Evolutionary conservation across 1,140 invertebrate genomes (phyloP), one percentile per base, ranked within the genome.

Genomic region (Steinernema feltiae): DNA sequence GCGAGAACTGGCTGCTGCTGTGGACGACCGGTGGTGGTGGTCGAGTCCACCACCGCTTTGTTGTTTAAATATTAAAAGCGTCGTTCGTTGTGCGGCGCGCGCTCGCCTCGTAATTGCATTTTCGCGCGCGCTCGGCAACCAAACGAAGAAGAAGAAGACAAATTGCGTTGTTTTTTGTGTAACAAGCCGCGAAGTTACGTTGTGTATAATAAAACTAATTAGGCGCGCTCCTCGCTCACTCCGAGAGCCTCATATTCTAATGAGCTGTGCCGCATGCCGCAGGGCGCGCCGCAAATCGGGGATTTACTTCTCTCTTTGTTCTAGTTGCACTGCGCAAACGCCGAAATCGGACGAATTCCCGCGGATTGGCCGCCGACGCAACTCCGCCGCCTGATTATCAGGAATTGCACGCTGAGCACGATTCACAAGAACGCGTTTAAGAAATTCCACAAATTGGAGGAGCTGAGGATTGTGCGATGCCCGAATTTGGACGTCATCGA

Each of bases 1-100:
- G 12, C 53, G 7, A 41, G 35, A 18, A 18, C 7, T 41, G n/a
- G n/a, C n/a, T n/a, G n/a, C n/a, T n/a, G n/a, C n/a, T n/a, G n/a
- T n/a, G n/a, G n/a, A n/a, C n/a, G n/a, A n/a, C n/a, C 41, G 41
- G 7, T n/a, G 41, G 41, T 46, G 7, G 7, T 7, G 41, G 7
- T 46, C 41, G n/a, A 46, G 7, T n/a, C n/a, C 41, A n/a, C n/a
- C 41, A n/a, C n/a, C 41, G n/a, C n/a, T n/a, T n/a, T n/a, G n/a
- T 63, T 63, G 15, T 63, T 63, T 63, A 63, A 63, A 63, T 63
- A 63, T 63, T 63, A 63, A 63, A 63, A 63, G 53, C 53, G 35
- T n/a, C n/a, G n/a, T n/a, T n/a, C n/a, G n/a, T n/a, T n/a, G n/a
- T n/a, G n/a, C n/a, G n/a, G n/a, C n/a, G n/a, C n/a, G n/a, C n/a